Evolutionary conservation across 2,888 invertebrate genomes (phyloP).

Genomic region (Andrena trimmerana): DNA sequence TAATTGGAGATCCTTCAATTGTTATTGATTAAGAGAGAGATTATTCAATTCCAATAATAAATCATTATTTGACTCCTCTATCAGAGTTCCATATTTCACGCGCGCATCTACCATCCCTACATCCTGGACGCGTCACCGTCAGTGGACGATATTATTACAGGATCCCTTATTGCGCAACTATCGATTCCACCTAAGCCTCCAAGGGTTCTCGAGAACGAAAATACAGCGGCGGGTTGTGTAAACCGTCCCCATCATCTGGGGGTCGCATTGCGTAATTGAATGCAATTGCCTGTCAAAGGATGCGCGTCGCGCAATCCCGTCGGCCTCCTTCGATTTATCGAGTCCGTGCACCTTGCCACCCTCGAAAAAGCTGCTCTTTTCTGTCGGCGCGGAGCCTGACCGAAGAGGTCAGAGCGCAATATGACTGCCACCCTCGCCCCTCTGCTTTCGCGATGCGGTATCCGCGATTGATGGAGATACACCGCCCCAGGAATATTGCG

Average conservation of each 20-base stretch:
- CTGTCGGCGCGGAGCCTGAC: neutral
- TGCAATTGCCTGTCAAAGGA: slow-evolving; percentile 21
- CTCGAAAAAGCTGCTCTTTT: neutral
- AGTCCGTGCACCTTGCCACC: slow-evolving; percentile 1
- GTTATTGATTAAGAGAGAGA: too few relatives aligned
- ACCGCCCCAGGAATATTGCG: neutral
- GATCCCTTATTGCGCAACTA: slow-evolving; percentile 51
- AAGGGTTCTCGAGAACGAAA: slow-evolving; percentile 16
- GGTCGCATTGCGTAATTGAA: slow-evolving; percentile 40
- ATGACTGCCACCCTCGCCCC: neutral
- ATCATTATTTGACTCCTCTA: neutral
- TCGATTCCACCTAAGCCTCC: slow-evolving; percentile 29
- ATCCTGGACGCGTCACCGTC: neutral
- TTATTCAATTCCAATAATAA: neutral
- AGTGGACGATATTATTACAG: slow-evolving; percentile 12
- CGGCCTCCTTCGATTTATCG: slow-evolving; percentile 8
- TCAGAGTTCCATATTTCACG: too few relatives aligned
- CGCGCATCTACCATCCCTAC: neutral
- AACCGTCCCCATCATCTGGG: slow-evolving; percentile 23
- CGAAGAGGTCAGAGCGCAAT: slow-evolving; percentile 5
- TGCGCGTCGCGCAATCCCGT: slow-evolving; percentile 37
- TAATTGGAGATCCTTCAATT: too few relatives aligned
- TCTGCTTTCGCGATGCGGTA: neutral
- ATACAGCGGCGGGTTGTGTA: slow-evolving; percentile 12
- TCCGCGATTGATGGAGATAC: neutral